Conservation (phyloP, 2,888 invertebrate genomes). For the Orchesella flavescens region DNA sequence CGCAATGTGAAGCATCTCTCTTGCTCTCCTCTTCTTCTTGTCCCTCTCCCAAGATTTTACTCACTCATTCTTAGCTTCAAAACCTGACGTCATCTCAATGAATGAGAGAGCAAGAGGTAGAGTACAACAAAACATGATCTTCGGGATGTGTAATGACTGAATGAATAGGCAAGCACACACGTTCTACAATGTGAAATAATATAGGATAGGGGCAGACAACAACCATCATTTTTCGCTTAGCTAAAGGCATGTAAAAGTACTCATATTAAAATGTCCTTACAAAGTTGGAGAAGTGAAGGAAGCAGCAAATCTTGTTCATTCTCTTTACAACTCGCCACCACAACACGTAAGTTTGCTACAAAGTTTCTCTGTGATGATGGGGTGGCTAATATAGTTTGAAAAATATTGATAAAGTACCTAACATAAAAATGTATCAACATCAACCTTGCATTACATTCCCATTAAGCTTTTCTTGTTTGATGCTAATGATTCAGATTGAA, state of each 20-base stretch:
- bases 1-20: conserved; percentile 4
- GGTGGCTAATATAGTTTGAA: no score
- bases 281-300: neutral
- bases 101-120: conserved; percentile 8
- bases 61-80: conserved; percentile 42
- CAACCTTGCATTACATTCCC: no score
- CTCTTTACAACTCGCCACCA: neutral
- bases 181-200: neutral
- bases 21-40: no score
- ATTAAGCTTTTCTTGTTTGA: no score
- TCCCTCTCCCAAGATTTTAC: conserved; percentile 12
- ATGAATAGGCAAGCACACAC: neutral
- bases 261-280: no score
- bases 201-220: neutral
- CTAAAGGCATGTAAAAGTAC: neutral
- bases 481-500: no score
- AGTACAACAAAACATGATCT: neutral
- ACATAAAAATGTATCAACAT: no score
- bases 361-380: no score
- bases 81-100: conserved; percentile 57
- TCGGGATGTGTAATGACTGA: neutral
- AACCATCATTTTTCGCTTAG: neutral
- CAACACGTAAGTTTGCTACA: no score
- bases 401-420: no score
- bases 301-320: neutral